phyloP scores from a whole-genome alignment of 2,113 vertebrate genomes.

The Austrofundulus limnaeus region DNA sequence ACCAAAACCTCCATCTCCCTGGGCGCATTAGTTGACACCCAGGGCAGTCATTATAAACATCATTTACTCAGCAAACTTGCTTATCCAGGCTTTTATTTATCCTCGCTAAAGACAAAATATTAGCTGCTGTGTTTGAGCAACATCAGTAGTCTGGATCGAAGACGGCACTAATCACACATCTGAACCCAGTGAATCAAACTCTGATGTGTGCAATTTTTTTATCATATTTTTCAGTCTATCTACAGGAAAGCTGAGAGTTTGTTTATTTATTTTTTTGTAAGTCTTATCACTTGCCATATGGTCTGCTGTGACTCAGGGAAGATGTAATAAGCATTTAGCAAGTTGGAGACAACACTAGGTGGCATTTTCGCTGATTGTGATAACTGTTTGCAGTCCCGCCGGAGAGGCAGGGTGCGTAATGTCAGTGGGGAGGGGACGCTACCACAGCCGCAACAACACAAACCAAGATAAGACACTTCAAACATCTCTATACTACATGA shows the following conservation, averaged over 20 bases:
- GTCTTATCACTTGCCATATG: conserved; percentile 57
- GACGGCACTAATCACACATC: conserved; percentile 10
- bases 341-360: conserved; percentile 58
- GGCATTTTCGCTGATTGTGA: conserved; percentile 67
- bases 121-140: conserved; percentile 29
- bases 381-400: conserved; percentile 24
- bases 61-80: conserved; percentile 64
- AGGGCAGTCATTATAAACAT: conserved; percentile 71
- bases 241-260: conserved; percentile 15
- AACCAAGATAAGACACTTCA: conserved; percentile 14
- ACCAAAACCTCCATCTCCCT: conserved; percentile 30
- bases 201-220: conserved; percentile 46
- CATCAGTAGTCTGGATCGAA: conserved; percentile 6
- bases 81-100: conserved; percentile 47
- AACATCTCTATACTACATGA: not conserved
- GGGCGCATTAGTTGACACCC: conserved; percentile 66
- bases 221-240: conserved; percentile 19
- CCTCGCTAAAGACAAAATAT: conserved; percentile 51
- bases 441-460: not conserved
- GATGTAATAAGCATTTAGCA: conserved; percentile 63
- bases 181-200: conserved; percentile 35
- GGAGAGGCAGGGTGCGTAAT: conserved; percentile 33
- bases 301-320: conserved; percentile 36
- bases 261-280: not conserved
- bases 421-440: conserved; percentile 6